Percentiles rank a stretch among this genome's conserved stretches.
Conservation (phyloP, 1,140 invertebrate genomes). For the Drosophila suzukii region DNA sequence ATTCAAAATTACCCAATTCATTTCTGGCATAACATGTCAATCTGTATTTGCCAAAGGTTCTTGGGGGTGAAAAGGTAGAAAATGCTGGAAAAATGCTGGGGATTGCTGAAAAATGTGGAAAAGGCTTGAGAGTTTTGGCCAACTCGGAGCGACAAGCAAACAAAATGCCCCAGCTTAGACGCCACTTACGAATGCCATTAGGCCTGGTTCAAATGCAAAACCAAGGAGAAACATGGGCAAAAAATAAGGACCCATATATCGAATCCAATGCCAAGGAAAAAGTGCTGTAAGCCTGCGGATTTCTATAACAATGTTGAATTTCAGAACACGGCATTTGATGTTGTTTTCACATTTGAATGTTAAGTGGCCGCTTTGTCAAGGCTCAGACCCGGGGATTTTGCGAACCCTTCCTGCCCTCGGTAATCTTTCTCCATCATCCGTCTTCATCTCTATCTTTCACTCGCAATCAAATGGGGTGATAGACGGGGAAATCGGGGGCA, state of each 20-base stretch:
- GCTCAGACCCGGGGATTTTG: conserved; percentile 23
- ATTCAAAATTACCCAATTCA: conserved; percentile 77
- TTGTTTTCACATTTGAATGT: conserved; percentile 62
- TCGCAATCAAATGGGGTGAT: conserved; percentile 19
- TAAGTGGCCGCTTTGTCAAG: conserved; percentile 54
- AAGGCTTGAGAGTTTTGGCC: conserved; percentile 24
- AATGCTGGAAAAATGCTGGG: no score
- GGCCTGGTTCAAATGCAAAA: conserved; percentile 36
- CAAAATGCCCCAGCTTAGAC: conserved; percentile 67
- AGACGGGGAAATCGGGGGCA: not conserved
- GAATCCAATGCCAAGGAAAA: conserved; percentile 42
- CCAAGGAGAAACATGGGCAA: not conserved
- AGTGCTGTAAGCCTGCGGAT: conserved; percentile 57
- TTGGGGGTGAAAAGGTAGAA: conserved; percentile 1
- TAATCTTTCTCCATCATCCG: conserved; percentile 38
- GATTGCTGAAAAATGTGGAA: conserved; percentile 16
- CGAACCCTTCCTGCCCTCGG: conserved; percentile 26
- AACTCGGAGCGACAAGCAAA: conserved; percentile 45
- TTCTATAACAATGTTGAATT: conserved; percentile 57
- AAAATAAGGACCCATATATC: conserved; percentile 36
- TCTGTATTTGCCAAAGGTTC: conserved; percentile 57
- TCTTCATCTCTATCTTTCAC: conserved; percentile 44
- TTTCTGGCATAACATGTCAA: conserved; percentile 79
- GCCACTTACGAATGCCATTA: conserved; percentile 75
- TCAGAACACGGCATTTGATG: conserved; percentile 61